Base-by-base conservation (phyloP, 2,113 vertebrate species). In the Nycticebus coucang region DNA sequence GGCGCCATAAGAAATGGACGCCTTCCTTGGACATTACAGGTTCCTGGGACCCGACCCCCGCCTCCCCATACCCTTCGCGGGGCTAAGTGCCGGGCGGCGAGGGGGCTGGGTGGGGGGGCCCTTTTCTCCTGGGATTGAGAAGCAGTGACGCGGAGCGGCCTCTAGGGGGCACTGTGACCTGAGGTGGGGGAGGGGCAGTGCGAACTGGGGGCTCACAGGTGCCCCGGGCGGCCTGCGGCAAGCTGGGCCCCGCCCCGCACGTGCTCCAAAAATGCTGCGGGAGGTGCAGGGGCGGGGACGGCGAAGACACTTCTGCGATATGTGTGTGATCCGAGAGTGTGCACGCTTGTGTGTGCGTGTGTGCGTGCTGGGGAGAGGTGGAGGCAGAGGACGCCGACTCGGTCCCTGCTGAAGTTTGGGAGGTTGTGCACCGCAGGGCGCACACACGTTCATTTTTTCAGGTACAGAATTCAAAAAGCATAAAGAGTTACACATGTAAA, bases 181-280 rank as follows among this genome's bases (percentile, higher is more conserved):
- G 45, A 7, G 50, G 12, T 13, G 2, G 7, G 0, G 7, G 15
- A 24, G 8, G 0, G 0, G 13, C 33, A 0, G 7, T 19, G 28
- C 10, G 2, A 1, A 5, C 55, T 0, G 41, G 0, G 0, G 2
- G 59, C 5, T 0, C 9, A 2, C 17, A 0, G 26, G 18, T 45
- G 59, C 64, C 17, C 0, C 15, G 74, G 45, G 45, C 45, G 45
- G 45, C 45, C 45, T 50, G 45, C 8, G 26, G 62, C 12, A 10
- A 4, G 12, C 57, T 53, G 64, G 79, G 79, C 30, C 83, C 68
- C 3, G 24, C 59, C 72, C 64, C 1, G 87, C n/a, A 5, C 35
- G 26, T 28, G 15, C 37, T 30, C 21, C 74, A 41, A 66, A 35
- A 30, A n/a, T 0, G 21, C 15, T 35, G 37, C 0, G 0, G 50